phyloP scores from a whole-genome alignment of 2,113 vertebrate species.

The Bujurquina vittata region DNA sequence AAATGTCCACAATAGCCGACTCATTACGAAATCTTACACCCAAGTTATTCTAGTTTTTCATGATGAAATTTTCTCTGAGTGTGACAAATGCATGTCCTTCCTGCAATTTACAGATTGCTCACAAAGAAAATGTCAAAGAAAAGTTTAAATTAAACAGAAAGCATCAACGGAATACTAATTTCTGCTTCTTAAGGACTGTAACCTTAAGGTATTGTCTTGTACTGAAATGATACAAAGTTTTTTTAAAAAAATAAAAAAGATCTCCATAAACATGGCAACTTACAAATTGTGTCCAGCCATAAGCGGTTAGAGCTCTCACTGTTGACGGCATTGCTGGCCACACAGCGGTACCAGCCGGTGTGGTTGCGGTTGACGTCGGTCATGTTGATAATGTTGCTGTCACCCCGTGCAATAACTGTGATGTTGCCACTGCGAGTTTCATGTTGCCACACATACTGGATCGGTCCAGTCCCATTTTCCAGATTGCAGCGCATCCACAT shows the following conservation, averaged over 20 bases:
- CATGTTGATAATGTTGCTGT: slow-evolving; percentile 71
- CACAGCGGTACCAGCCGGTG: slow-evolving; percentile 87
- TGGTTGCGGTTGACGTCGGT: slow-evolving; percentile 81
- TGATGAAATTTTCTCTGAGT: neutral
- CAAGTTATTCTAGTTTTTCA: neutral
- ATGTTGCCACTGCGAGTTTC: slow-evolving; percentile 57
- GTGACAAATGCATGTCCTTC: neutral
- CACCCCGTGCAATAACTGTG: slow-evolving; percentile 60
- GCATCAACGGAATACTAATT: neutral
- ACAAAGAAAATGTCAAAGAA: neutral
- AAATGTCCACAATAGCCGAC: neutral
- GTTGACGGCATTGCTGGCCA: slow-evolving; percentile 84
- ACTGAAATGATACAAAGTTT: too few relatives aligned
- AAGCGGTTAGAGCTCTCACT: slow-evolving; percentile 79
- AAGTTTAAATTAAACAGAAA: neutral
- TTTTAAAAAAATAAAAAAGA: neutral
- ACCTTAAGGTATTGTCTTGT: neutral
- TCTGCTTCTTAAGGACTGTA: neutral
- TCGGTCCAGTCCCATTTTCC: slow-evolving; percentile 85
- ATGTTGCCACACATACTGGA: slow-evolving; percentile 86
- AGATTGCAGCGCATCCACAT: slow-evolving; percentile 82
- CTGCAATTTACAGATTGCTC: neutral
- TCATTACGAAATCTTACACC: neutral
- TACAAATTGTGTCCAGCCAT: slow-evolving; percentile 89
- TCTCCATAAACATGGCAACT: slow-evolving; percentile 67